Evolutionary conservation across 2,888 invertebrate genomes (phyloP).

Genomic region (Caenorhabditis sp.): DNA sequence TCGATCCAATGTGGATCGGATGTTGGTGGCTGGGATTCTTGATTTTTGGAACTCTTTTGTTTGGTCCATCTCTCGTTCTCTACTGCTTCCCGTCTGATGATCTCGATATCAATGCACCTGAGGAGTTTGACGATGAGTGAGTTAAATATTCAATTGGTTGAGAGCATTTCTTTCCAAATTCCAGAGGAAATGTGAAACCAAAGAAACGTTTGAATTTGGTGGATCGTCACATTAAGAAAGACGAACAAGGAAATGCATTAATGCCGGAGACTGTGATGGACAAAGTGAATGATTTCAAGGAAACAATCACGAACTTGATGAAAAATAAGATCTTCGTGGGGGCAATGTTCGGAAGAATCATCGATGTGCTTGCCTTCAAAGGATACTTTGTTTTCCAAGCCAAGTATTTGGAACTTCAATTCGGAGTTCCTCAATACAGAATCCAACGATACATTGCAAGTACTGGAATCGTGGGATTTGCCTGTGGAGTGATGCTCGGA

Average conservation of each 20-base stretch:
- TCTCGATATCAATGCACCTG: conserved; percentile 61
- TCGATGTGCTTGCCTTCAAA: conserved; percentile 83
- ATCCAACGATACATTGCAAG: conserved; percentile 80
- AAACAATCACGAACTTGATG: conserved; percentile 75
- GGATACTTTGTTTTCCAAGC: conserved; percentile 83
- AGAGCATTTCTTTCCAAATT: neutral
- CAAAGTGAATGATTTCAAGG: conserved; percentile 71
- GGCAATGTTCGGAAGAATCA: conserved; percentile 80
- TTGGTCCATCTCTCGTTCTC: conserved; percentile 82
- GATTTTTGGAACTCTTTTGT: conserved; percentile 71
- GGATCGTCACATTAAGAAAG: conserved; percentile 79
- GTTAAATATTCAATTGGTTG: conserved; percentile 1
- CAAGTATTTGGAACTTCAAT: conserved; percentile 83
- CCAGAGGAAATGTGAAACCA: conserved; percentile 62
- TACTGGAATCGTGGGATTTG: conserved; percentile 79
- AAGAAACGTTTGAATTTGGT: conserved; percentile 76
- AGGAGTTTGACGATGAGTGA: conserved; percentile 57
- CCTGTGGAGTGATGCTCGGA: conserved; percentile 75
- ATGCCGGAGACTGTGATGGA: conserved; percentile 74
- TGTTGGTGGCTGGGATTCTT: conserved; percentile 85
- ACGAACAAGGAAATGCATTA: conserved; percentile 69
- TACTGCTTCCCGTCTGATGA: conserved; percentile 83
- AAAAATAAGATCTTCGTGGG: conserved; percentile 80
- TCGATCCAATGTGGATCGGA: conserved; percentile 85
- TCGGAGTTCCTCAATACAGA: conserved; percentile 82